phyloP scores from a whole-genome alignment of 2,888 invertebrate species.

The Liopterus haemorrhoidalis region DNA sequence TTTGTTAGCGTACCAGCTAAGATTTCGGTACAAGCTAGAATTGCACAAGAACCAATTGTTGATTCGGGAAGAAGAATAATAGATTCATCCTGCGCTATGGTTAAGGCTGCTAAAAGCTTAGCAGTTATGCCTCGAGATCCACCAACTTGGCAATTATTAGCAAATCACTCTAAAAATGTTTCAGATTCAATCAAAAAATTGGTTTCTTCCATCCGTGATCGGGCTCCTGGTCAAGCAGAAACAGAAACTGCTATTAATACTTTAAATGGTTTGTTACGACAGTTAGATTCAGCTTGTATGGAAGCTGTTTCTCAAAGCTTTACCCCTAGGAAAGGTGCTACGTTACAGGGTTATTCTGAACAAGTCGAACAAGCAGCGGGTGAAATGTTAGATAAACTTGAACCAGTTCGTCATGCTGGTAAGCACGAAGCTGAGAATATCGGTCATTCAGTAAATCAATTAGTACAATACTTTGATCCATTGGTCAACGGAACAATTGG shows the following conservation, averaged over 20 bases:
- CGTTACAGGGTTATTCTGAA: conserved; percentile 49
- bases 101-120: conserved; percentile 81
- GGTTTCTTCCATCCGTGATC: conserved; percentile 88
- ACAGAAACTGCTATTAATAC: conserved; percentile 79
- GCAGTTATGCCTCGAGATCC: conserved; percentile 87
- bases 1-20: conserved; percentile 89
- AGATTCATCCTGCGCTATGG: conserved; percentile 84
- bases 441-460: conserved; percentile 77
- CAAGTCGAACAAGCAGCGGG: conserved; percentile 58
- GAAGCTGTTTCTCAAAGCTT: conserved; percentile 61
- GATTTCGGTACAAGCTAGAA: conserved; percentile 77
- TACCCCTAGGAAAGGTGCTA: conserved; percentile 38
- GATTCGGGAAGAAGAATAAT: conserved; percentile 72
- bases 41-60: conserved; percentile 82
- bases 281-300: conserved; percentile 80
- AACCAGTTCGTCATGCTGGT: conserved; percentile 78
- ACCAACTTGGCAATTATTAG: conserved; percentile 89
- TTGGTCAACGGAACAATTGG: conserved; percentile 78
- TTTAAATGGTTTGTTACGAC: conserved; percentile 67
- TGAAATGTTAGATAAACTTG: conserved; percentile 78
- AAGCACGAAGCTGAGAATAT: conserved; percentile 88
- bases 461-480: conserved; percentile 76
- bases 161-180: conserved; percentile 89
- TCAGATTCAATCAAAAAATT: conserved; percentile 94
- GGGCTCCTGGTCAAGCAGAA: conserved; percentile 93